These are phyloP conservation scores for Cyrtodaria siliqua DNA, from an alignment of 2,888 invertebrate genomes.

Conservation along the genomic window DNA sequence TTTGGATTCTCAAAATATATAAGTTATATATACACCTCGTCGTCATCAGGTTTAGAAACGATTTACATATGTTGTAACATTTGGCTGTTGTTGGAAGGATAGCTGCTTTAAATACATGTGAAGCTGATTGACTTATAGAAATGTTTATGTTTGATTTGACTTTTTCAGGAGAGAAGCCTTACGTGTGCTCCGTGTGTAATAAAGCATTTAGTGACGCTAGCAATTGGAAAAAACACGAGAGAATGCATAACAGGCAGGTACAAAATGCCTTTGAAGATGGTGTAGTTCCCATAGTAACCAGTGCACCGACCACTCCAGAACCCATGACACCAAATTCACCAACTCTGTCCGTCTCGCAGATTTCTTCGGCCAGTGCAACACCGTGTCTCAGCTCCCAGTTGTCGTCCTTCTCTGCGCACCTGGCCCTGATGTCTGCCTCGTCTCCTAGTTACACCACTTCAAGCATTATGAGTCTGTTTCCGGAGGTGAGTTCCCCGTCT, in stretches of 20 bases:
- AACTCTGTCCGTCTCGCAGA: slow-evolving; percentile 16
- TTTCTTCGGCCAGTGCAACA: neutral
- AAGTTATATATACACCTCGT: no score
- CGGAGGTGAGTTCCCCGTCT: slow-evolving; percentile 18
- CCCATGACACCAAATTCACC: slow-evolving; percentile 42
- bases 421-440: slow-evolving; percentile 42
- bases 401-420: slow-evolving; percentile 42
- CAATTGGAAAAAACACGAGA: slow-evolving; percentile 83
- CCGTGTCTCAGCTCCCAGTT: slow-evolving; percentile 32
- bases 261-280: slow-evolving; percentile 58
- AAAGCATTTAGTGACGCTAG: slow-evolving; percentile 81
- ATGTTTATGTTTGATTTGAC: neutral
- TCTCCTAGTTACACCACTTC: slow-evolving; percentile 4
- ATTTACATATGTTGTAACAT: no score
- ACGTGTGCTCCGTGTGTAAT: slow-evolving; percentile 80
- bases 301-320: slow-evolving; percentile 55
- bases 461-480: slow-evolving; percentile 25
- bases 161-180: slow-evolving; percentile 78
- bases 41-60: no score
- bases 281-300: slow-evolving; percentile 50
- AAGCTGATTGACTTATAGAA: no score
- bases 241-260: slow-evolving; percentile 76
- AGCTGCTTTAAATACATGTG: no score
- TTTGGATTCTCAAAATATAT: no score
- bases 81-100: no score